Evolutionary conservation across 2,888 invertebrate species (phyloP), one percentile per base, ranked within the genome.

Genomic region (Noctua pronuba): DNA sequence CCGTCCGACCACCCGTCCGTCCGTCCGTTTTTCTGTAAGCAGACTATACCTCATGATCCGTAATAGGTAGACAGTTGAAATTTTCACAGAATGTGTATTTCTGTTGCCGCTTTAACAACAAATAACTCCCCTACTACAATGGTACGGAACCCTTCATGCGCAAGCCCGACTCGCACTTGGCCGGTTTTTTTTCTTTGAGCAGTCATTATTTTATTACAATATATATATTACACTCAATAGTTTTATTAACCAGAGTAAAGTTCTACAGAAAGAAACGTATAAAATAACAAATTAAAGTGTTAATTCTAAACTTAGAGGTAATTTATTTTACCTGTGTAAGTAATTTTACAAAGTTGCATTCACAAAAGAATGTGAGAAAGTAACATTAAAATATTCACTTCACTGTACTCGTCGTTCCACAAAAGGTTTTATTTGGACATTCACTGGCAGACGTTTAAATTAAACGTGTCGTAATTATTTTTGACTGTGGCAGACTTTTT

Each of bases 341-440:
- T 85, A 84, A 85, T 88, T 89, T 88, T 77, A 80, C 87, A 84
- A 88, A 86, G 84, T 79, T 87, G 82, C 84, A 86, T 82, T 85
- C 81, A 77, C 67, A 52, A 75, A 88, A 83, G 83, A 78, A 82
- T 85, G 75, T 80, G 82, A 86, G 89, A 87, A 75, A 84, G 79
- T 83, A 82, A 82, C 79, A 88, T 85, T 88, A 86, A 89, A 89
- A 85, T 89, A 87, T 89, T 90, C 84, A 86, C 84, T 87, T 85
- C 75, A 85, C 81, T 81, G 82, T 90, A 72, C 71, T 90, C 66
- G 46, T 38, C 67, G 85, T 66, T 73, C 38, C 24, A 73, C 78
- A 77, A 80, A 83, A 75, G 73, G 73, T 68, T 85, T 86, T 82
- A 86, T 77, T 83, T 68, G 77, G 31, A 67, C 60, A 90, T 85